Evolutionary conservation across 2,797 vertebrate genomes (phyloP), one percentile per base, ranked within the genome.

Genomic region (Cryptoblepharus egeriae): DNA sequence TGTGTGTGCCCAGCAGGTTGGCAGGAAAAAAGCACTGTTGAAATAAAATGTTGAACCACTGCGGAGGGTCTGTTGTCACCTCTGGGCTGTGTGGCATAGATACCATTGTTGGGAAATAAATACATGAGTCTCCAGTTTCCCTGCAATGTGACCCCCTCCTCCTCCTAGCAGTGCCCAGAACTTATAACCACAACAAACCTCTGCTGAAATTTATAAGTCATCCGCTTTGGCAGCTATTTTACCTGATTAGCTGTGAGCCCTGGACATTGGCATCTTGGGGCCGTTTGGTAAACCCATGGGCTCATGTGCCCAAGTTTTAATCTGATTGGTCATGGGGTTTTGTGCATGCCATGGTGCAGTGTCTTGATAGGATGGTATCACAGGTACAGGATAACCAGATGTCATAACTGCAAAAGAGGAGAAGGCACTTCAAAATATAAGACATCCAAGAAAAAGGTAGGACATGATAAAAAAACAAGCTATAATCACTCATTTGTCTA

Each of bases 71-170:
- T 49, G 42, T 58, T 65, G 37, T 58, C 20, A 28, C 55, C 13
- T 1, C 15, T 42, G 57, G 22, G 18, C 68, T 68, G 55, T 22
- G 77, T 82, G 87, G 88, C 90, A 87, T 73, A 65, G 84, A 77
- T 80, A 77, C 22, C 67, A 15, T 75, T 68, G 77, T 69, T 15
- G 83, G 93, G 91, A 94, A 94, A 85, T 58, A 86, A 92, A 94
- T 90, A 92, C 82, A 37, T 81, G 12, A 57, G 90, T 89, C 86
- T 95, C 88, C 32, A 75, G 61, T 95, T 94, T 93, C 93, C 35
- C 86, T 91, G 93, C 90, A 93, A 93, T 67, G 81, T 86, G 92
- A 93, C 82, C 91, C 84, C 8, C 10, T 12, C 55, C 37, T 37
- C 35, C 4, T 22, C 45, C 42, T 22, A 42, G 28, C 26, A 13